Conservation (phyloP, 1,140 invertebrate genomes). For the Dolichoris vasculosae region DNA sequence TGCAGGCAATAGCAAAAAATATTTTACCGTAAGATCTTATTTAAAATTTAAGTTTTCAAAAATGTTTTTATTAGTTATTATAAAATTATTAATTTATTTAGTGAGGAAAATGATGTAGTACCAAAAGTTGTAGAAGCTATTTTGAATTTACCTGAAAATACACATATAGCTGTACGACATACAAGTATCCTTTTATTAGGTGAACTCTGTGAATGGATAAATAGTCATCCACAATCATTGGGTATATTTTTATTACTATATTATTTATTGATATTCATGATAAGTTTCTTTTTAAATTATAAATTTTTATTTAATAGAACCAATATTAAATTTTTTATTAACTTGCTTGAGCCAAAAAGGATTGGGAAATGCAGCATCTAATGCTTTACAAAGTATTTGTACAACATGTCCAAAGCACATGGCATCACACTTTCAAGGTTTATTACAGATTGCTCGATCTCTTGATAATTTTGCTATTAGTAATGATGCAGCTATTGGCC, state of each 20-base stretch:
- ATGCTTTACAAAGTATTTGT: constrained; percentile 85
- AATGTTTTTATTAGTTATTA: background rate
- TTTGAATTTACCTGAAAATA: constrained; percentile 86
- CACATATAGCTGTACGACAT: constrained; percentile 90
- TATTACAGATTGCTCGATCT: constrained; percentile 87
- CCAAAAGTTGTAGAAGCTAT: constrained; percentile 95
- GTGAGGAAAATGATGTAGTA: constrained; percentile 92
- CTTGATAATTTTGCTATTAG: constrained; percentile 87
- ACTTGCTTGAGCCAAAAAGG: constrained; percentile 82
- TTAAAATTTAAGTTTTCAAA: constrained; percentile 16
- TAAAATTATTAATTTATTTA: constrained; percentile 70
- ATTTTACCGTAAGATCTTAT: constrained; percentile 89
- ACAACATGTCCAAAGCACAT: constrained; percentile 87
- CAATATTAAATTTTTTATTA: constrained; percentile 87
- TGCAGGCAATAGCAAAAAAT: constrained; percentile 96
- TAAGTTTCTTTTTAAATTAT: background rate
- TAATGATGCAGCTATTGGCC: constrained; percentile 86
- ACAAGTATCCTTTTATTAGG: constrained; percentile 93
- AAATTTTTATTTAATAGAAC: constrained; percentile 75
- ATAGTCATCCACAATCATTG: constrained; percentile 87
- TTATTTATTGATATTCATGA: background rate
- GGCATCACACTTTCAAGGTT: constrained; percentile 84
- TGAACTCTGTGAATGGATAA: constrained; percentile 96
- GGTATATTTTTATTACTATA: constrained; percentile 68
- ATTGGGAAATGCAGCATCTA: constrained; percentile 86